Evolutionary conservation across 1,140 invertebrate species (phyloP), one percentile per base, ranked within the genome.

Genomic region (Halesus radiatus): DNA sequence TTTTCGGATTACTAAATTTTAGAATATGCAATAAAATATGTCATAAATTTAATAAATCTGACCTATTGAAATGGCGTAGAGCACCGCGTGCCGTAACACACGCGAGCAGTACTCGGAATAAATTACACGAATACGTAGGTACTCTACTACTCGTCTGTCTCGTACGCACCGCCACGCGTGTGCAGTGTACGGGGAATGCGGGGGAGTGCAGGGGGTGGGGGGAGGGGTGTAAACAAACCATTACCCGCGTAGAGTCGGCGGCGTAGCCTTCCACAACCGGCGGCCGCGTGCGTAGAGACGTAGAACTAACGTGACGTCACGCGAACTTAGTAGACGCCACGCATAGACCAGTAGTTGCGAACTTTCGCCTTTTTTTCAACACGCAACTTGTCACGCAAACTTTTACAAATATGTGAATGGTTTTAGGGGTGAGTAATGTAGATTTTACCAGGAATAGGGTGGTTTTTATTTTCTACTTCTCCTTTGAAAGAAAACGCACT

Each of bases 181-280:
- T 74, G 70, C 76, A 73, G 18, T n/a, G 73, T 60, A 53, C 52
- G 70, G 18, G 22, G 29, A n/a, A 20, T n/a, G 50, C 53, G 23
- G 58, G 50, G 15, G 32, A n/a, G 26, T 8, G 16, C 45, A 77
- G 26, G 29, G 26, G 50, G 18, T 26, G 66, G 23, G n/a, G 58
- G 50, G 50, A 16, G 54, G 53, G 37, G 26, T 70, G 80, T 81
- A 81, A 81, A 81, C 80, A 81, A 81, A 81, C 80, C 80, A 81
- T 81, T 78, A 81, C 70, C 50, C 64, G 53, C 75, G 56, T 29
- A 52, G 68, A 72, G 72, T 53, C 22, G 50, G 72, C 37, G 37
- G 37, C 53, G 74, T 53, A 60, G 72, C 80, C 80, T 81, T 74
- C 29, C 80, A 32, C 80, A 81, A 81, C 54, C 76, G 16, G 23